These are phyloP conservation scores for Drosophila arawakana DNA, from an alignment of 1,140 invertebrate genomes.

Conservation along the genomic window DNA sequence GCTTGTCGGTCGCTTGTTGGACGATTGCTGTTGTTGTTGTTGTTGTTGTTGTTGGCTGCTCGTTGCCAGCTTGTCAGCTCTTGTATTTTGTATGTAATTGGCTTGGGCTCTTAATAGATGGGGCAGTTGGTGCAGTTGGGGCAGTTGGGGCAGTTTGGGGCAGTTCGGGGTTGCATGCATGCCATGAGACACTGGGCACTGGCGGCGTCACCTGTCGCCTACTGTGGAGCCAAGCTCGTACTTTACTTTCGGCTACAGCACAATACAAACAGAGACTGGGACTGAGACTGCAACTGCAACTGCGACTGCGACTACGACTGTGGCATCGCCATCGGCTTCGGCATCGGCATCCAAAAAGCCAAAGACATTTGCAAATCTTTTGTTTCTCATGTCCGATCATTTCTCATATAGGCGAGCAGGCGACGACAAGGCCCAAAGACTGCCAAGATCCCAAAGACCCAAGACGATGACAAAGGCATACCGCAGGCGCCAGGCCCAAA, in stretches of 20 bases:
- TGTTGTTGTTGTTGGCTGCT: constrained; percentile 10
- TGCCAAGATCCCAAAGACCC: constrained; percentile 15
- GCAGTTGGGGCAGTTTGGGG: not conserved
- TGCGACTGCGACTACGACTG: constrained; percentile 16
- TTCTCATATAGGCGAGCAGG: constrained; percentile 80
- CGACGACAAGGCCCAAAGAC: constrained; percentile 53
- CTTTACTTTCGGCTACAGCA: constrained; percentile 32
- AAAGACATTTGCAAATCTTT: constrained; percentile 84
- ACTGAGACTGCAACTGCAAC: not conserved
- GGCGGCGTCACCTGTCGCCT: constrained; percentile 78
- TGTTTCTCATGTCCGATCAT: constrained; percentile 84
- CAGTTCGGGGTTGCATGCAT: not conserved
- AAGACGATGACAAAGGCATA: constrained; percentile 81
- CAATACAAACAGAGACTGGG: constrained; percentile 19
- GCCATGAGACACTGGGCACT: constrained; percentile 5
- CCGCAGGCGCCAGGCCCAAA: constrained; percentile 82
- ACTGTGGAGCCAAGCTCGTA: constrained; percentile 44
- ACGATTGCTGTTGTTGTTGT: constrained; percentile 7
- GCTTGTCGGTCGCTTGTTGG: constrained; percentile 11
- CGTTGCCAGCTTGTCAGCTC: constrained; percentile 67
- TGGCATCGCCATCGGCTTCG: constrained; percentile 14
- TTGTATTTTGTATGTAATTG: constrained; percentile 83
- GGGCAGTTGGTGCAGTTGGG: constrained; percentile 18
- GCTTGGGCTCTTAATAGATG: constrained; percentile 75
- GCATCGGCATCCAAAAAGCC: constrained; percentile 75